Evolutionary conservation across 2,113 vertebrate species (phyloP).

Genomic region (Alaudala cheleensis): DNA sequence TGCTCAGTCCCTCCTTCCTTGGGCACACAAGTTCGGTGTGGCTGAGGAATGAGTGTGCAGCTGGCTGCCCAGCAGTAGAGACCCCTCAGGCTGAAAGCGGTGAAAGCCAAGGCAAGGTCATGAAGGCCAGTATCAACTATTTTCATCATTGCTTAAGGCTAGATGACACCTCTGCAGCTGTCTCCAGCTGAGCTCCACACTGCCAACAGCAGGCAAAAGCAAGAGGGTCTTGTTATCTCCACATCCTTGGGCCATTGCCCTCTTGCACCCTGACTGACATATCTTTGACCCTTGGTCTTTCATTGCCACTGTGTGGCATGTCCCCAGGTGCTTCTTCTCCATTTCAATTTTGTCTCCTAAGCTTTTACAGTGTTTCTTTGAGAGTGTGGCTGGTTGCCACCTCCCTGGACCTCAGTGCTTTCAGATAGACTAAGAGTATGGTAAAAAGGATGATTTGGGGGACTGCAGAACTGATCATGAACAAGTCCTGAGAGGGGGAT

Average conservation of each 20-base stretch:
- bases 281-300: background rate
- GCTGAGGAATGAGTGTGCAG: background rate
- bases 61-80: background rate
- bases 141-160: background rate
- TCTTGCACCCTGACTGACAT: background rate
- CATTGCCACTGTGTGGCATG: slow-evolving; percentile 42
- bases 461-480: background rate
- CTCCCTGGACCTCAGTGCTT: background rate
- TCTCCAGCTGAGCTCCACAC: background rate
- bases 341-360: background rate
- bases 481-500: background rate
- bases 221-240: background rate
- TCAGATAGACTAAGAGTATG: background rate
- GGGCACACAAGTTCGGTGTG: background rate
- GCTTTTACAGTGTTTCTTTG: background rate
- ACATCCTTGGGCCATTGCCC: background rate
- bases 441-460: background rate
- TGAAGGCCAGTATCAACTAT: background rate
- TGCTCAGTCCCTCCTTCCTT: background rate
- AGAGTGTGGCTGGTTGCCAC: background rate
- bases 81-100: background rate
- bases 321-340: background rate
- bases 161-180: background rate
- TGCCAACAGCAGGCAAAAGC: background rate
- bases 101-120: background rate